These are phyloP conservation scores for Meloe dianella DNA, from an alignment of 2,888 invertebrate species.

Conservation along the genomic window DNA sequence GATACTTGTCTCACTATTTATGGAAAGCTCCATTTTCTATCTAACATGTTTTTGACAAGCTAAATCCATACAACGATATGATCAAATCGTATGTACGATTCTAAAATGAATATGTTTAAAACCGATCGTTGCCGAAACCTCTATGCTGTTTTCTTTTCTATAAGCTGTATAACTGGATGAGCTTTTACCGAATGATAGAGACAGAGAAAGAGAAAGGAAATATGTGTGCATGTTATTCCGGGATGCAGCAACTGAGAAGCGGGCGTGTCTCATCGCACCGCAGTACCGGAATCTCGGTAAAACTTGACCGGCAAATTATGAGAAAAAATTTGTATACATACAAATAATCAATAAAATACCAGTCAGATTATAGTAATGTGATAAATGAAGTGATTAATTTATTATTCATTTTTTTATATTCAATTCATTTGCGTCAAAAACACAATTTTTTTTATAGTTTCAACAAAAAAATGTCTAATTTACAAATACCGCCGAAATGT, in stretches of 20 bases:
- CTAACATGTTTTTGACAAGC: conserved; percentile 27
- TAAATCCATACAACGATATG: conserved; percentile 16
- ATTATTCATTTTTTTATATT: background rate
- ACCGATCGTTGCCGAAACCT: conserved; percentile 7
- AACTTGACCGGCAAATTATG: conserved; percentile 31
- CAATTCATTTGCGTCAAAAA: background rate
- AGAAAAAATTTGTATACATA: too few species aligned
- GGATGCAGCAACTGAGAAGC: conserved; percentile 48
- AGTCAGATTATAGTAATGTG: conserved; percentile 17
- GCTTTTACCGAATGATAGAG: conserved; percentile 1
- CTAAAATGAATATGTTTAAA: background rate
- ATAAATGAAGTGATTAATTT: conserved; percentile 15
- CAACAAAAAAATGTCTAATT: conserved; percentile 41
- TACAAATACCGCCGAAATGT: conserved; percentile 43
- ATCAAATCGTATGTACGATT: background rate
- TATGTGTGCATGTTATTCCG: conserved; percentile 40
- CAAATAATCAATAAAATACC: background rate
- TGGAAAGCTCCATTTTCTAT: conserved; percentile 35
- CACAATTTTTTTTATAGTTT: background rate
- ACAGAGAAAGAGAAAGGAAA: background rate
- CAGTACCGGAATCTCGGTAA: conserved; percentile 45
- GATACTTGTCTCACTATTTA: background rate
- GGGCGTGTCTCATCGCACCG: conserved; percentile 53
- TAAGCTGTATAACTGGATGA: background rate
- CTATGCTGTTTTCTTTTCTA: background rate